Conservation (phyloP, 2,113 vertebrate genomes). For the Myxocyprinus asiaticus region DNA sequence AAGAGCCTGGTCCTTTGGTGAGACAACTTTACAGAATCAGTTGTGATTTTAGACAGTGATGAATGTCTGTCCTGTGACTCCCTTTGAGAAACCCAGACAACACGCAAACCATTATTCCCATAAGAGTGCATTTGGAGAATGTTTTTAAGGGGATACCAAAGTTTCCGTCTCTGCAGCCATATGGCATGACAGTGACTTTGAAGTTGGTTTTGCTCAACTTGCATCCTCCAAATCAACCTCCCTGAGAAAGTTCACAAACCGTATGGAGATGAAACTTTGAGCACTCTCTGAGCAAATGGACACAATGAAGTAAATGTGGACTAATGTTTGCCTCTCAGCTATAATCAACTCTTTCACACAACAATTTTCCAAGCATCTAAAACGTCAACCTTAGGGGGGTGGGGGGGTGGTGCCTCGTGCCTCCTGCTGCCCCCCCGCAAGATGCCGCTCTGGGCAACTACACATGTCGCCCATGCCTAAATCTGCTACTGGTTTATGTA, state of each 20-base stretch:
- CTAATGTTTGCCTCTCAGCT: not conserved
- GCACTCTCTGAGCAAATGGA: not conserved
- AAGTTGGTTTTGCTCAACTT: constrained; percentile 27
- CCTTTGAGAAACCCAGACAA: not conserved
- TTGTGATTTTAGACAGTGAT: too few species aligned
- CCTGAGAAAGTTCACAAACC: constrained; percentile 15
- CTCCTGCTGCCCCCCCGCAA: too few species aligned
- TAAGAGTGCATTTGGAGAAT: not conserved
- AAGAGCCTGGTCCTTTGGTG: too few species aligned
- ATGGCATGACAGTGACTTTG: constrained; percentile 30
- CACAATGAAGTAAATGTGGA: not conserved
- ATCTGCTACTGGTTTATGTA: too few species aligned
- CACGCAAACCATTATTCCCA: not conserved
- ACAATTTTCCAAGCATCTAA: not conserved
- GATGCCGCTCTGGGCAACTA: too few species aligned
- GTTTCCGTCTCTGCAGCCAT: not conserved
- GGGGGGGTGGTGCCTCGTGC: too few species aligned
- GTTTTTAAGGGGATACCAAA: not conserved
- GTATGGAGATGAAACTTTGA: not conserved
- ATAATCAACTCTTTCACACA: not conserved
- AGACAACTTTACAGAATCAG: too few species aligned
- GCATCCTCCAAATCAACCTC: constrained; percentile 7
- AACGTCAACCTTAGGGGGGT: not conserved
- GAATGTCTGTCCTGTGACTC: not conserved
- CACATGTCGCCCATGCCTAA: too few species aligned